Evolutionary conservation across 1,140 invertebrate species (phyloP), one percentile per base, ranked within the genome.

Genomic region (Pachyrhynchus sulphureomaculatus): DNA sequence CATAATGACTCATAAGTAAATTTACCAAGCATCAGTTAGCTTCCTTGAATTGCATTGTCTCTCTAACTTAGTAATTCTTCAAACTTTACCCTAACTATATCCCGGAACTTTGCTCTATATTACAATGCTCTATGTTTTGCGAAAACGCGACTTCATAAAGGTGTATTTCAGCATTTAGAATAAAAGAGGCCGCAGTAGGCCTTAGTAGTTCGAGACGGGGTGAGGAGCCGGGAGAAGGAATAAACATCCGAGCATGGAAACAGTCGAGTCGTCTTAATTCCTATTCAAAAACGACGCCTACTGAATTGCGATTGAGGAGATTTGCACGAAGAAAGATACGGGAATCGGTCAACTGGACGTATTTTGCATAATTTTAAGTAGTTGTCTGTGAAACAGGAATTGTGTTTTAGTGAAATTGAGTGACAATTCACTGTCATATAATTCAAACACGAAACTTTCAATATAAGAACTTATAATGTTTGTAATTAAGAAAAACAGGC

Each of bases 251-350:
- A 23, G 41, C 41, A 44, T 44, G 15, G 41, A 44, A 44, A 44
- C 20, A 44, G 41, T 20, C 17, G 41, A 44, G 41, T 44, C 41
- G 20, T 44, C 41, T 44, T 44, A 44, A 44, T 44, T 44, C 12
- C 41, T 44, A 44, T 44, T 44, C 41, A 44, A 44, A 44, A 44
- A 44, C 41, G 41, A 44, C 41, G 41, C 41, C 41, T 44, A 44
- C 41, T 23, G 41, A 44, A 44, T 44, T 15, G 41, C 9, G 41
- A 44, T 44, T 20, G 41, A 44, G 41, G 41, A 44, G 41, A 44
- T 44, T 44, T 44, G 13, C 41, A 44, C 13, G 20, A 44, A 44
- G 41, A 29, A 23, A 23, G 12, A 4, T 1, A 9, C 18, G 18
- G 20, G 20, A 15, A 23, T 4, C n/a, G n/a, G 41, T 44, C 20